A percentile compares a stretch with the other conserved stretches of the same genome.
phyloP scores from a whole-genome alignment of 2,888 invertebrate species.

The Busseola fusca region DNA sequence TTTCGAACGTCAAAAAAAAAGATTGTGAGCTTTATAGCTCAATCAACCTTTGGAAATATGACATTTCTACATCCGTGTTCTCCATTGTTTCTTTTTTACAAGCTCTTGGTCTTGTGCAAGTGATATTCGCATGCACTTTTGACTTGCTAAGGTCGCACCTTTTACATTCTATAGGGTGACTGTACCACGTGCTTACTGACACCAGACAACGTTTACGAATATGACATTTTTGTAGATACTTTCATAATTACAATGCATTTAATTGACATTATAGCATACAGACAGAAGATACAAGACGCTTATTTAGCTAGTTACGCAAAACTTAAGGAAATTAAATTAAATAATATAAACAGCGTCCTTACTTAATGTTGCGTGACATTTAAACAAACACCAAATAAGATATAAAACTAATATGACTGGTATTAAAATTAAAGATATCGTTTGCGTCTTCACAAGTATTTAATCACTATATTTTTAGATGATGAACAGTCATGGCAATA shows the following conservation, averaged over 20 bases:
- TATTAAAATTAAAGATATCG: slow-evolving; percentile 20
- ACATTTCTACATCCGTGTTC: slow-evolving; percentile 48
- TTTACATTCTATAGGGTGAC: slow-evolving; percentile 45
- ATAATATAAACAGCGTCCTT: slow-evolving; percentile 23
- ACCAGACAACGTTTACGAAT: slow-evolving; percentile 12
- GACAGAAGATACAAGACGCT: too few species aligned
- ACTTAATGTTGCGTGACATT: slow-evolving; percentile 46
- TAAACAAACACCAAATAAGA: slow-evolving; percentile 27
- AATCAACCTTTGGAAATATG: slow-evolving; percentile 56
- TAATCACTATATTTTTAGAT: slow-evolving; percentile 21
- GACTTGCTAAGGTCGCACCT: slow-evolving; percentile 53
- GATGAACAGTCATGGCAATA: not conserved
- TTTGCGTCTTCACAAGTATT: slow-evolving; percentile 5
- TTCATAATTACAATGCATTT: not conserved
- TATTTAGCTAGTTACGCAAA: slow-evolving; percentile 49
- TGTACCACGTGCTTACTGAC: slow-evolving; percentile 42
- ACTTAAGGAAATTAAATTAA: slow-evolving; percentile 14
- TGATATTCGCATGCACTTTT: slow-evolving; percentile 47
- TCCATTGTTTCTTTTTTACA: slow-evolving; percentile 45
- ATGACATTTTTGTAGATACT: not conserved
- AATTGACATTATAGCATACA: not conserved
- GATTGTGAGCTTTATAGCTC: slow-evolving; percentile 30
- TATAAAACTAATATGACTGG: slow-evolving; percentile 32
- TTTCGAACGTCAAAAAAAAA: slow-evolving; percentile 31
- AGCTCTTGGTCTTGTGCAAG: slow-evolving; percentile 31